These are phyloP conservation scores for Noctua janthe DNA, from an alignment of 2,888 invertebrate genomes.

Conservation along the genomic window DNA sequence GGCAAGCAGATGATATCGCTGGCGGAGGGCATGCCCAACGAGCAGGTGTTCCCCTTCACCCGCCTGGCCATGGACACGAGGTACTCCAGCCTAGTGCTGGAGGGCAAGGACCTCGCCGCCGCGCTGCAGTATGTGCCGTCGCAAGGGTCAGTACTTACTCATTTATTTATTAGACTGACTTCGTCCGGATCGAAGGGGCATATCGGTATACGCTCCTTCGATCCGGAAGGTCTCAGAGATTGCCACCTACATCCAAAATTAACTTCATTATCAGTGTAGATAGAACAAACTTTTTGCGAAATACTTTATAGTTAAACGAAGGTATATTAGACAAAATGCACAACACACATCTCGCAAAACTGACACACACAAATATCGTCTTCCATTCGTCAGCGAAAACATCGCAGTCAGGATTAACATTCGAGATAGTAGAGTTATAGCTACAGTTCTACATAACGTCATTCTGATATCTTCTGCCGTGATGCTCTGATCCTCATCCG, in stretches of 20 bases:
- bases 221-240: not conserved
- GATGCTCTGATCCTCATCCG: not conserved
- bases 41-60: conserved; percentile 92
- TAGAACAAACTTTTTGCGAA: not conserved
- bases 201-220: no score
- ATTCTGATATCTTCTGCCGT: not conserved
- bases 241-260: not conserved
- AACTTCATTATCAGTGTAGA: not conserved
- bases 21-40: conserved; percentile 94
- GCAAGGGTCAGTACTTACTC: conserved; percentile 89
- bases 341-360: not conserved
- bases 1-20: conserved; percentile 90
- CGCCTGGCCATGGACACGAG: conserved; percentile 90
- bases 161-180: not conserved
- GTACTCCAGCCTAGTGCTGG: conserved; percentile 83
- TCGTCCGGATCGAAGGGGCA: not conserved
- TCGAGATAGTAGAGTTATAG: not conserved
- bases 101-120: conserved; percentile 91
- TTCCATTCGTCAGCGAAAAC: not conserved
- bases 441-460: not conserved
- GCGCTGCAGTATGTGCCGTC: conserved; percentile 95
- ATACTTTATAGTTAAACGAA: not conserved
- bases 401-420: not conserved
- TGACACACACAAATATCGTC: not conserved
- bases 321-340: not conserved